Evolutionary conservation across 1,140 invertebrate species (phyloP), one percentile per base, ranked within the genome.

Genomic region (Muscidifurax raptorellus): DNA sequence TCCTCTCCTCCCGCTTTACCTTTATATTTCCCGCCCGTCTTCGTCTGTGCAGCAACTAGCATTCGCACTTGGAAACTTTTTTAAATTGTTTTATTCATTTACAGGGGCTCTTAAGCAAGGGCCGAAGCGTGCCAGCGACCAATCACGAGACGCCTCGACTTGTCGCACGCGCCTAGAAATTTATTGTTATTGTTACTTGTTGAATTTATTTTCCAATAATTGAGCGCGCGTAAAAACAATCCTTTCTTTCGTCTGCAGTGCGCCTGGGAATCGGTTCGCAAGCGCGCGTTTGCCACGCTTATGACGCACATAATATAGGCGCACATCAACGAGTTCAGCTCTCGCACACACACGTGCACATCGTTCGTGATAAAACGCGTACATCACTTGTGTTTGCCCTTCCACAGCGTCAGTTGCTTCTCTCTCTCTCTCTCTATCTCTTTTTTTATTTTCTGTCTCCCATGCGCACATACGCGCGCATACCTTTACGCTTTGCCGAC

Each of bases 271-370:
- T 40, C 1, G 30, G 0, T 52, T 27, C 84, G 80, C 83, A 85
- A 89, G 85, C 89, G 88, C 87, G 88, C 89, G 90, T 89, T 88
- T 86, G 90, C 86, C 90, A 91, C 90, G 91, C 91, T 91, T 91
- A 91, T 88, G 90, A 89, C 88, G 89, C 82, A 88, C 87, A n/a
- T n/a, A n/a, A n/a, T n/a, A n/a, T n/a, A n/a, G n/a, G 88, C 86
- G 86, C 82, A 72, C 80, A 89, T 30, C 9, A 12, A 22, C 71
- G 30, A 22, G 52, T 40, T 40, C 40, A n/a, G 30, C 74, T 59
- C 13, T 36, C 83, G 89, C 84, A 84, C 84, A 89, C 75, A 82
- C 80, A 86, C 86, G 76, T 25, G 85, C 84, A 75, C 67, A 84
- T 69, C 18, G 18, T 13, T 52, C 15, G 52, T 59, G 52, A 59